phyloP scores from a whole-genome alignment of 2,888 invertebrate species.

The Toxonevra muliebris region DNA sequence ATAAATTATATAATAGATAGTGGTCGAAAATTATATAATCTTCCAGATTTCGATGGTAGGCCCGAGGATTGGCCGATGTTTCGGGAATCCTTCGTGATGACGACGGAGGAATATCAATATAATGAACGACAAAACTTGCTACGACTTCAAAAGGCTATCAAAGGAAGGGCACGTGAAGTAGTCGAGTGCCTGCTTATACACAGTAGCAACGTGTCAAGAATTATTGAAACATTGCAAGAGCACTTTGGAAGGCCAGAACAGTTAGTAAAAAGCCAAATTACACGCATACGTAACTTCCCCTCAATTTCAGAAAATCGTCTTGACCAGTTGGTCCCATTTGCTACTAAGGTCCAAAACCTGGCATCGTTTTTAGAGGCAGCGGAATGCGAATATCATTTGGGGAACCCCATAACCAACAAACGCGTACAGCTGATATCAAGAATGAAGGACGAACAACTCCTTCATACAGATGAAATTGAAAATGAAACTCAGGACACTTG shows the following conservation, averaged over 20 bases:
- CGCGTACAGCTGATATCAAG: conserved; percentile 3
- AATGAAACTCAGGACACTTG: not conserved
- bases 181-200: too few species aligned
- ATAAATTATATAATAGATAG: not conserved
- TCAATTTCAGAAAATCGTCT: conserved; percentile 25
- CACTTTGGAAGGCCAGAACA: too few species aligned
- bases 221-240: too few species aligned
- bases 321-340: conserved; percentile 28
- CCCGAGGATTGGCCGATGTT: not conserved
- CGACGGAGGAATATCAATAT: too few species aligned
- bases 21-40: not conserved
- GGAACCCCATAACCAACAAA: conserved; percentile 28
- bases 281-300: too few species aligned
- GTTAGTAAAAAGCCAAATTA: too few species aligned
- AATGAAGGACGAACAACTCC: not conserved
- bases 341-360: conserved; percentile 36
- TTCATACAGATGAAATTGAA: not conserved
- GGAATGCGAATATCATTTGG: conserved; percentile 31
- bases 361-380: conserved; percentile 32
- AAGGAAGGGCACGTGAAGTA: too few species aligned
- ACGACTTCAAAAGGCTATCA: too few species aligned
- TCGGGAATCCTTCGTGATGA: too few species aligned
- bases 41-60: not conserved
- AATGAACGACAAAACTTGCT: too few species aligned
- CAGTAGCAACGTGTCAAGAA: too few species aligned